phyloP scores from a whole-genome alignment of 2,113 vertebrate genomes.

The Macquaria australasica region DNA sequence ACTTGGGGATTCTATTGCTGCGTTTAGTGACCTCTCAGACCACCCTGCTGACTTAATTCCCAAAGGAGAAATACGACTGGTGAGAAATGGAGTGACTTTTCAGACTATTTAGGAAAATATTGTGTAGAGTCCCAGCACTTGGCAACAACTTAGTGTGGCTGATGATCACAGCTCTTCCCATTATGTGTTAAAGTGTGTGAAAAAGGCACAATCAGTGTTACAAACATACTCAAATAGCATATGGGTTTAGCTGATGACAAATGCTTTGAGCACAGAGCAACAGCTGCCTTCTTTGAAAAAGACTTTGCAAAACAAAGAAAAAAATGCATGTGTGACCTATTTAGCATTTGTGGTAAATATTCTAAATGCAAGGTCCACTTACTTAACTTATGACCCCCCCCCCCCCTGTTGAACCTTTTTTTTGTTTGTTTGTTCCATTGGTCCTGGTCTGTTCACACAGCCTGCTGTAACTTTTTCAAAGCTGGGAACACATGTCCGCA shows the following conservation, averaged over 20 bases:
- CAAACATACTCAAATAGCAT: slow-evolving; percentile 40
- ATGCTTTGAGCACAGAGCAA: slow-evolving; percentile 1
- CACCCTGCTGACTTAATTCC: not conserved
- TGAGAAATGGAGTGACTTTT: slow-evolving; percentile 40
- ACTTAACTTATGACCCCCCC: too few relatives aligned
- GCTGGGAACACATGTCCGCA: too few relatives aligned
- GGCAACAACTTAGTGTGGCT: slow-evolving; percentile 28
- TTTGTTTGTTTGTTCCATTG: too few relatives aligned
- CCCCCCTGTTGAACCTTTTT: too few relatives aligned
- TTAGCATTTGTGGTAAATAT: not conserved
- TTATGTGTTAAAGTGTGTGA: slow-evolving; percentile 45
- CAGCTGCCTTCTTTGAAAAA: slow-evolving; percentile 9
- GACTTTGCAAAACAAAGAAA: not conserved
- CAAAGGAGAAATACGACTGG: not conserved
- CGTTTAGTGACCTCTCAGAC: slow-evolving; percentile 30
- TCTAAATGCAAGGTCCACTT: too few relatives aligned
- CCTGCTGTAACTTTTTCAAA: too few relatives aligned
- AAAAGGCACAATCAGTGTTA: slow-evolving; percentile 39
- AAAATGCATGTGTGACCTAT: not conserved
- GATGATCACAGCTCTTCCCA: slow-evolving; percentile 36
- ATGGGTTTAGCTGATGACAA: slow-evolving; percentile 31
- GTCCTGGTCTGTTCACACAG: too few relatives aligned
- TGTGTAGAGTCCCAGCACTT: slow-evolving; percentile 34
- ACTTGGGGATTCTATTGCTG: not conserved
- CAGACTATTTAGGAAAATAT: slow-evolving; percentile 30